Evolutionary conservation across 2,113 vertebrate species (phyloP).

Genomic region (Sturnus vulgaris): DNA sequence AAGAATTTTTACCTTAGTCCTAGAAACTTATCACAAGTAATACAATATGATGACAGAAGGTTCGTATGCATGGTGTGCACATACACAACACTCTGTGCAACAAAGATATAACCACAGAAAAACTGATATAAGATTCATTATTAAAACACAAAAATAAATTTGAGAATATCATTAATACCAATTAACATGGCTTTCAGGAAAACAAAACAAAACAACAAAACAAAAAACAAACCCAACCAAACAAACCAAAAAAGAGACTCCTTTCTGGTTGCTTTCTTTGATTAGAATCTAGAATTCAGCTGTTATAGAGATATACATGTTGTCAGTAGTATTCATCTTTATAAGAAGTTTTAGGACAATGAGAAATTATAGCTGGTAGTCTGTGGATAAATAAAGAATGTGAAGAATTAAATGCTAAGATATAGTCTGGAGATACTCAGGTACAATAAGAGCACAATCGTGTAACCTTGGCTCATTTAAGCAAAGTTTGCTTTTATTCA

Average conservation of each 20-base stretch:
- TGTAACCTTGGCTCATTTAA: neutral
- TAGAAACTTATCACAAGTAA: neutral
- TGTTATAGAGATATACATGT: neutral
- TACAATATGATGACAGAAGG: neutral
- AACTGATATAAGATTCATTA: neutral
- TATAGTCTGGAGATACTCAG: neutral
- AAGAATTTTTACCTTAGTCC: neutral
- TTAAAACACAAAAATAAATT: neutral
- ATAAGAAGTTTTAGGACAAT: neutral
- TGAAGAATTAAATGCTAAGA: neutral
- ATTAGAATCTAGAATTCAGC: neutral
- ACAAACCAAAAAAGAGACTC: accelerated
- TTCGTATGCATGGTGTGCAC: neutral
- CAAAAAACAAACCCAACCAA: neutral
- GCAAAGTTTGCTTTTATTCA: neutral
- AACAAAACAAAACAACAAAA: neutral
- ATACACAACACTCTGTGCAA: neutral
- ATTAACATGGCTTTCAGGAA: neutral
- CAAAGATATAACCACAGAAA: neutral
- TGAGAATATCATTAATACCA: neutral
- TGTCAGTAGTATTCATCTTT: neutral
- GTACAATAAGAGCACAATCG: neutral
- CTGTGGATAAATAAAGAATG: neutral
- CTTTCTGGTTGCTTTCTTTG: neutral
- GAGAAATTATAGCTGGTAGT: neutral